Base-by-base conservation (phyloP, 1,140 invertebrate genomes). In the Drosophila ironensis region DNA sequence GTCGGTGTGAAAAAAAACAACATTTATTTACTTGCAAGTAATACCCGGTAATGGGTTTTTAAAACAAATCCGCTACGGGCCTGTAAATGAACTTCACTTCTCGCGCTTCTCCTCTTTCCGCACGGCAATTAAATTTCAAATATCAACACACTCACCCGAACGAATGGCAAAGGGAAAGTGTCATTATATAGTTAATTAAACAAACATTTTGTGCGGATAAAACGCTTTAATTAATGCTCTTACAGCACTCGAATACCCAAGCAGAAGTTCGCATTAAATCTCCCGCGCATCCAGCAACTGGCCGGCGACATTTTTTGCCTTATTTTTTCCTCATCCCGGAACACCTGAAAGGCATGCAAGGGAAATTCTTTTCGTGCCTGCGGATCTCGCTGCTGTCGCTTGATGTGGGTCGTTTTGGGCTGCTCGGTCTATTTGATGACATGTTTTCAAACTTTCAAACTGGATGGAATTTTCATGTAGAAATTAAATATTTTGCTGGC, bases 11-110 rank as follows among this genome's bases (percentile, higher is more conserved):
- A 59, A 40, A 44, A 54, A 66, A 66, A 74, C 46, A 78, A 72
- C 76, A 80, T 78, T 86, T 84, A 84, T 84, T 84, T 84, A 84
- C 78, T 84, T 84, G 80, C 64, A 73, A 84, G 80, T 84, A 84
- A 86, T 84, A 78, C 80, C 53, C 74, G 69, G 81, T 84, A 84
- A 84, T 84, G 78, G 78, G 74, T 86, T 84, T 84, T 84, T 84
- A 86, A 84, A 86, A 56, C 78, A 84, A 84, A 84, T 84, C 80
- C 78, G 64, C 80, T 84, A 63, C 80, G 78, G 80, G 69, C 73
- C 63, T 72, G 64, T 54, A 81, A 71, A 74, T 60, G 53, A 78
- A 50, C 27, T 35, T 25, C 35, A 14, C 35, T 11, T 54, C 41
- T 17, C 27, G 19, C 14, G 8, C 24, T 14, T 41, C 41, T 25